Conservation (phyloP, 2,888 invertebrate genomes). For the Drosophila imparisetae region DNA sequence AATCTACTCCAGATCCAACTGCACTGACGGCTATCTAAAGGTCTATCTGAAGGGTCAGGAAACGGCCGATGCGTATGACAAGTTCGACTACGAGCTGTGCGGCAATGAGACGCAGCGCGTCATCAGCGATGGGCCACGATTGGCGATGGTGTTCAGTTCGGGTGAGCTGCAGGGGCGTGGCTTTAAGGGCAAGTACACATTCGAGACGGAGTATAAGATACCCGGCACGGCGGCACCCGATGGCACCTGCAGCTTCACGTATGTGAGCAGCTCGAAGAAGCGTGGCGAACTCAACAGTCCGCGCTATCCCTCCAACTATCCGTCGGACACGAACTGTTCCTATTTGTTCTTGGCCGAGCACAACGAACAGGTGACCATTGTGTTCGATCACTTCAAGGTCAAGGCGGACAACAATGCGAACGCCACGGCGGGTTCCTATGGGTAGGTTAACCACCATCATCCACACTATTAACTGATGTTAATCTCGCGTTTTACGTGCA, state of each 20-base stretch:
- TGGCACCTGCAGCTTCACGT: slow-evolving; percentile 96
- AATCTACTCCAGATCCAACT: slow-evolving; percentile 86
- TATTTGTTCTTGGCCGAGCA: slow-evolving; percentile 94
- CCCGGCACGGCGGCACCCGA: slow-evolving; percentile 97
- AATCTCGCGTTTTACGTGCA: slow-evolving; percentile 73
- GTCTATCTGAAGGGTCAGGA: slow-evolving; percentile 96
- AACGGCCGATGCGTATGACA: slow-evolving; percentile 95
- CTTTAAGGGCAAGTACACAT: slow-evolving; percentile 89
- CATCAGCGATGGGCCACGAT: slow-evolving; percentile 95
- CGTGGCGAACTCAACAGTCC: slow-evolving; percentile 98
- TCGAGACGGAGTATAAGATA: slow-evolving; percentile 93
- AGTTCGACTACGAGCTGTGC: slow-evolving; percentile 96
- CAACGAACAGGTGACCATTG: slow-evolving; percentile 95
- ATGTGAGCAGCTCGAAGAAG: slow-evolving; percentile 93
- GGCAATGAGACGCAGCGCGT: slow-evolving; percentile 93
- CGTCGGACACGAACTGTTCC: slow-evolving; percentile 96
- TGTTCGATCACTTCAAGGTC: slow-evolving; percentile 96
- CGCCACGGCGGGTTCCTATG: slow-evolving; percentile 90
- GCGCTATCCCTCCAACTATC: slow-evolving; percentile 98
- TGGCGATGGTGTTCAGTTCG: slow-evolving; percentile 97
- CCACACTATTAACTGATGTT: too few relatives aligned
- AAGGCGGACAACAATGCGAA: slow-evolving; percentile 91
- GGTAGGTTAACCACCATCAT: slow-evolving; percentile 85
- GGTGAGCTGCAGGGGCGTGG: slow-evolving; percentile 95
- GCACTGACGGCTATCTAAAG: slow-evolving; percentile 95